Conservation (phyloP, 2,797 vertebrate species). For the Gobio occitaniae region DNA sequence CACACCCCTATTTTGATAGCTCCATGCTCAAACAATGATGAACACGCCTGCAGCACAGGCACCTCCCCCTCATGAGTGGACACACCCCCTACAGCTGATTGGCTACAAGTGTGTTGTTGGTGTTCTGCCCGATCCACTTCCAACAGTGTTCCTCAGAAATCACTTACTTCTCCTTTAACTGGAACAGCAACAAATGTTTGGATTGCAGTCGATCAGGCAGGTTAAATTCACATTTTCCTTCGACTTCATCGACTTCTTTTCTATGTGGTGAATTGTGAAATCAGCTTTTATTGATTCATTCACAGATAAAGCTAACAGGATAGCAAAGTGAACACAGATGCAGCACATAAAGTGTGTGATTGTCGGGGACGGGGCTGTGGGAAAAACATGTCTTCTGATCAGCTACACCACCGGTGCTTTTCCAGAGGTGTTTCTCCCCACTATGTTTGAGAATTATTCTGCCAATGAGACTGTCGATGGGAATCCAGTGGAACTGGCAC, state of each 20-base stretch:
- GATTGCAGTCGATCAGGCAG: background rate
- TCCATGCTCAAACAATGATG: no score
- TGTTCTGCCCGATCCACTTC: no score
- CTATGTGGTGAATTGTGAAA: background rate
- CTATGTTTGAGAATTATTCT: background rate
- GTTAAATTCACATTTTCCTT: background rate
- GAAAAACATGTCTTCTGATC: slow-evolving; percentile 21
- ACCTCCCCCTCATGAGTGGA: no score
- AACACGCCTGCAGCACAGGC: no score
- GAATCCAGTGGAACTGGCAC: background rate
- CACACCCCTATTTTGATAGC: no score
- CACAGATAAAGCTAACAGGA: background rate
- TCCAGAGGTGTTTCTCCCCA: background rate
- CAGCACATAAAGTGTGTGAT: slow-evolving; percentile 1
- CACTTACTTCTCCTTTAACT: no score
- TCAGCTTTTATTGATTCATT: background rate
- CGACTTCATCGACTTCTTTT: background rate
- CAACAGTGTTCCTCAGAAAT: no score
- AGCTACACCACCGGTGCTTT: background rate
- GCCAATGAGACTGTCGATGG: background rate
- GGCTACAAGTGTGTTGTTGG: no score
- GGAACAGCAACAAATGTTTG: background rate
- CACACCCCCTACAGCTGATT: no score
- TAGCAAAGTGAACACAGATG: background rate
- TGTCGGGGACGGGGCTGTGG: background rate